Conservation (phyloP, 2,888 invertebrate genomes). For the Lysandra bellargus region DNA sequence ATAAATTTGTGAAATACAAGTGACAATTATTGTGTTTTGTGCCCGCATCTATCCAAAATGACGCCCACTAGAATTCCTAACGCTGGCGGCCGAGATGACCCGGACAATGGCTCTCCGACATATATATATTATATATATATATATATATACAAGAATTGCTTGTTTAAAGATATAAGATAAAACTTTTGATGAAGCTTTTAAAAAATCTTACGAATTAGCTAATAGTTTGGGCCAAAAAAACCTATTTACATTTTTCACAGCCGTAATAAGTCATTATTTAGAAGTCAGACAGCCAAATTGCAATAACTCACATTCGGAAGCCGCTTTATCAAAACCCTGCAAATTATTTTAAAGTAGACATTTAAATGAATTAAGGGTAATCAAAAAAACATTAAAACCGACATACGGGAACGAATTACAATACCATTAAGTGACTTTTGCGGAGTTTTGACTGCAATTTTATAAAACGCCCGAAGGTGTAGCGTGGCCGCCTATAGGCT, state of each 20-base stretch:
- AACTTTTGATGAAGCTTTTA: not conserved
- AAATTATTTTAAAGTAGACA: constrained; percentile 19
- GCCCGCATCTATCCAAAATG: too few species aligned
- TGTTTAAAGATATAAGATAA: too few species aligned
- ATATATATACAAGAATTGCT: too few species aligned
- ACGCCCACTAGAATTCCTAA: too few species aligned
- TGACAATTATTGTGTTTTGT: too few species aligned
- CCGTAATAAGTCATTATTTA: not conserved
- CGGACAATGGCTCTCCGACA: too few species aligned
- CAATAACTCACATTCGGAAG: not conserved
- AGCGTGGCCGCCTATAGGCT: not conserved
- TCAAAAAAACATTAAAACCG: constrained; percentile 10
- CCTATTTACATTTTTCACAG: too few species aligned
- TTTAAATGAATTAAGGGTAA: not conserved
- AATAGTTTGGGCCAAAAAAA: too few species aligned
- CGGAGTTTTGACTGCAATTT: constrained; percentile 3
- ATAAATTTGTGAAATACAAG: too few species aligned
- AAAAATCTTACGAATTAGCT: not conserved
- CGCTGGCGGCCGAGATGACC: too few species aligned
- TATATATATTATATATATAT: too few species aligned
- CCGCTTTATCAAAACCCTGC: constrained; percentile 1
- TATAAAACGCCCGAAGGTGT: not conserved
- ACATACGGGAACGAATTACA: constrained; percentile 1
- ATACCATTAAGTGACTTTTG: not conserved
- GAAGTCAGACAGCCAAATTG: not conserved